phyloP scores from a whole-genome alignment of 2,113 vertebrate species.

The Antennarius striatus region DNA sequence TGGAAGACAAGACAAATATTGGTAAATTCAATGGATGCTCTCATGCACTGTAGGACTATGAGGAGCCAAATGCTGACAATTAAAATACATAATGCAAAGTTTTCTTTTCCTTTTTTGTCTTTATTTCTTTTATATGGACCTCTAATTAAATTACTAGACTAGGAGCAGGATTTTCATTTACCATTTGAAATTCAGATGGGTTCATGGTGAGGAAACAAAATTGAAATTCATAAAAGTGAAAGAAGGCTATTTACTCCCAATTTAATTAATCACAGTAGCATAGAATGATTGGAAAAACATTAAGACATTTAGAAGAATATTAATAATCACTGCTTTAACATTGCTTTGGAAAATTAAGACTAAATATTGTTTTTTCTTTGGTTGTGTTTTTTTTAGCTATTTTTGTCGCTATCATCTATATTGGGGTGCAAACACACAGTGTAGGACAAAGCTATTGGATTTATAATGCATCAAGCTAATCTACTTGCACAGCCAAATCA shows the following conservation, averaged over 20 bases:
- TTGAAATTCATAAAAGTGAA: slow-evolving; percentile 82
- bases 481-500: slow-evolving; percentile 44
- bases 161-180: slow-evolving; percentile 84
- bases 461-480: slow-evolving; percentile 64
- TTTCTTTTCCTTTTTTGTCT: slow-evolving; percentile 76
- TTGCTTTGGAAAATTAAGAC: slow-evolving; percentile 53
- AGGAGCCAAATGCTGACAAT: slow-evolving; percentile 76
- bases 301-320: slow-evolving; percentile 48
- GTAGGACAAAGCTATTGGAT: slow-evolving; percentile 49
- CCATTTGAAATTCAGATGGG: slow-evolving; percentile 93
- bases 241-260: slow-evolving; percentile 75
- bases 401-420: slow-evolving; percentile 49
- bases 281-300: slow-evolving; percentile 18
- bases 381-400: slow-evolving; percentile 32
- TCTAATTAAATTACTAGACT: slow-evolving; percentile 87
- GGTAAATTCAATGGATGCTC: slow-evolving; percentile 77
- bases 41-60: slow-evolving; percentile 65
- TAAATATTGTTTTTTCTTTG: slow-evolving; percentile 26
- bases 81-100: slow-evolving; percentile 76
- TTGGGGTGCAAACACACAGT: slow-evolving; percentile 25
- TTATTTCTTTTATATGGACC: slow-evolving; percentile 79
- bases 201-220: slow-evolving; percentile 84
- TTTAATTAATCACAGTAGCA: slow-evolving; percentile 76
- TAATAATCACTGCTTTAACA: slow-evolving; percentile 41
- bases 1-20: slow-evolving; percentile 79